Conservation (phyloP, 2,888 invertebrate species). For the Lucinisca nassula region DNA sequence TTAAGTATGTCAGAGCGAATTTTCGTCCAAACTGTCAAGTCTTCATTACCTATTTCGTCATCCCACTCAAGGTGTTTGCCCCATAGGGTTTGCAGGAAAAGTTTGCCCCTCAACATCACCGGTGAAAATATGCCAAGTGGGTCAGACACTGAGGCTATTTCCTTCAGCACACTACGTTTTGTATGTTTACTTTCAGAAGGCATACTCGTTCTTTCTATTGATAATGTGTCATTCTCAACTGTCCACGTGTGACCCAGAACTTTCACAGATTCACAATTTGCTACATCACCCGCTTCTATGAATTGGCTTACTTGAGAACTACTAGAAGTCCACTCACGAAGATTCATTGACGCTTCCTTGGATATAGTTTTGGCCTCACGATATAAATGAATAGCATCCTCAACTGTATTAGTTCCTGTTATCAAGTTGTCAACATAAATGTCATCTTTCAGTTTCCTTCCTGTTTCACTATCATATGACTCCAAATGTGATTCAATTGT, state of each 20-base stretch:
- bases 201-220: not conserved
- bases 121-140: not conserved
- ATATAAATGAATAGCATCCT: slow-evolving; percentile 21
- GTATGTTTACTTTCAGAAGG: not conserved
- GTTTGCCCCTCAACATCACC: not conserved
- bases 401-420: slow-evolving; percentile 22
- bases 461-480: slow-evolving; percentile 2
- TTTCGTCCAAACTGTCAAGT: not conserved
- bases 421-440: slow-evolving; percentile 50
- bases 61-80: slow-evolving; percentile 26
- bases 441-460: slow-evolving; percentile 26
- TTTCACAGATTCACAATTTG: not conserved
- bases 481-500: slow-evolving; percentile 44
- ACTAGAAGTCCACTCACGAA: slow-evolving; percentile 48
- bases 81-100: slow-evolving; percentile 29
- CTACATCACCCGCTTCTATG: not conserved
- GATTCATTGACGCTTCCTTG: slow-evolving; percentile 37
- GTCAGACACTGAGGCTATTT: not conserved
- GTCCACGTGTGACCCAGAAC: slow-evolving; percentile 42
- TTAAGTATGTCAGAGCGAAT: not conserved
- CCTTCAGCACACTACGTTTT: not conserved
- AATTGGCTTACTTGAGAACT: not conserved
- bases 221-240: not conserved
- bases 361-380: slow-evolving; percentile 33
- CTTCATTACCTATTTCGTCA: not conserved